Conservation (phyloP, 2,113 vertebrate genomes). For the Sarotherodon lohbergeri region DNA sequence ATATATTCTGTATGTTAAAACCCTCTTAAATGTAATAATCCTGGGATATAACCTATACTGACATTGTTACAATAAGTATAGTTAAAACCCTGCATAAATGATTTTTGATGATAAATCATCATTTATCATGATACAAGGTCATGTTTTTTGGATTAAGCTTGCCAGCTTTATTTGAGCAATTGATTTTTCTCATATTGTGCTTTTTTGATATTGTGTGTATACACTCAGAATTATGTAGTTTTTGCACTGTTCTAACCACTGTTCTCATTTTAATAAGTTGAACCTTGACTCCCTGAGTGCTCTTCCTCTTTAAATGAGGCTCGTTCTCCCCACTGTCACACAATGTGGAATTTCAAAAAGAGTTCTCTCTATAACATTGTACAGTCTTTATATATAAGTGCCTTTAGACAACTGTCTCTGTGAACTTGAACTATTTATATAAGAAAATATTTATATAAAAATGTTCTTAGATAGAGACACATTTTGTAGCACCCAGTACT, state of each 20-base stretch:
- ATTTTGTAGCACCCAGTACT: background rate
- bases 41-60: background rate
- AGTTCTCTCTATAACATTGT: background rate
- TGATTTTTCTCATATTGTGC: background rate
- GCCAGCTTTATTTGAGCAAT: background rate
- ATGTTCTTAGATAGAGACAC: background rate
- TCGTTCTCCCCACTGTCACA: background rate
- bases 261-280: background rate
- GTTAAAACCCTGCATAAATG: background rate
- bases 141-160: accelerated
- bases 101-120: background rate
- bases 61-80: background rate
- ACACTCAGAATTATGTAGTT: background rate
- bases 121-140: background rate
- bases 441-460: background rate
- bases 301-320: background rate
- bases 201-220: background rate
- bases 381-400: background rate
- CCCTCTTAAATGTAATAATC: background rate
- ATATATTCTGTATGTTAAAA: background rate
- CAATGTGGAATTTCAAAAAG: background rate
- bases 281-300: background rate
- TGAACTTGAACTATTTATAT: background rate
- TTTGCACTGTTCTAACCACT: background rate
- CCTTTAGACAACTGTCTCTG: background rate